Conservation (phyloP, 2,797 vertebrate genomes). For the Gymnopithys bicolor region DNA sequence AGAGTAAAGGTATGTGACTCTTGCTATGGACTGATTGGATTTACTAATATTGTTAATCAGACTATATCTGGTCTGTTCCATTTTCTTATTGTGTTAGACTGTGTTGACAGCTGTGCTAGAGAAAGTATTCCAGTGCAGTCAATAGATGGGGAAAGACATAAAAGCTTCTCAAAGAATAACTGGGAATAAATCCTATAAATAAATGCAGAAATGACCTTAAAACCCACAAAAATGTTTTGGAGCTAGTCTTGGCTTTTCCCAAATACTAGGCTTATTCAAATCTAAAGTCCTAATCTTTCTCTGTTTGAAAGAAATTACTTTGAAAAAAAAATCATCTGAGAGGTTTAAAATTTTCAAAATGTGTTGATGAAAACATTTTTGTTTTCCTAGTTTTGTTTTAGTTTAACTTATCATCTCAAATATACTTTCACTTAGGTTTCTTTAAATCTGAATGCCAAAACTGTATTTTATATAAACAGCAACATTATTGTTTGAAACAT, state of each 20-base stretch:
- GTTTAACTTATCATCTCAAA: neutral
- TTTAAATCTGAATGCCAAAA: conserved; percentile 1
- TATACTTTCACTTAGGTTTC: neutral
- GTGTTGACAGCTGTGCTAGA: conserved; percentile 13
- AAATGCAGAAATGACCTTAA: neutral
- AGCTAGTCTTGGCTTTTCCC: neutral
- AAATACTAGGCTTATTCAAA: neutral
- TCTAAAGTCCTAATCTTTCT: neutral
- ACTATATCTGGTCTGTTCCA: neutral
- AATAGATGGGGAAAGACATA: neutral
- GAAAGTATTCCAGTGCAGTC: neutral
- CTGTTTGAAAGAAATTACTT: neutral
- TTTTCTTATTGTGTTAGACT: neutral
- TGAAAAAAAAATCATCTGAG: neutral
- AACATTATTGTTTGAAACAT: neutral
- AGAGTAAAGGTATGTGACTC: neutral
- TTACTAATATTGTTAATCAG: neutral
- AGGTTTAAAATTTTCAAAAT: neutral
- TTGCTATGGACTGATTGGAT: neutral
- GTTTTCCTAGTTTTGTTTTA: neutral
- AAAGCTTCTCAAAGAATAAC: conserved; percentile 21
- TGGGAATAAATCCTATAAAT: conserved; percentile 2
- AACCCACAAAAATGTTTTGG: neutral
- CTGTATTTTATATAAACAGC: neutral
- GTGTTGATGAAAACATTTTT: neutral